Percentiles rank a stretch among this genome's conserved stretches.
Evolutionary conservation across 2,113 vertebrate species (phyloP).

Genomic region (Rana temporaria): DNA sequence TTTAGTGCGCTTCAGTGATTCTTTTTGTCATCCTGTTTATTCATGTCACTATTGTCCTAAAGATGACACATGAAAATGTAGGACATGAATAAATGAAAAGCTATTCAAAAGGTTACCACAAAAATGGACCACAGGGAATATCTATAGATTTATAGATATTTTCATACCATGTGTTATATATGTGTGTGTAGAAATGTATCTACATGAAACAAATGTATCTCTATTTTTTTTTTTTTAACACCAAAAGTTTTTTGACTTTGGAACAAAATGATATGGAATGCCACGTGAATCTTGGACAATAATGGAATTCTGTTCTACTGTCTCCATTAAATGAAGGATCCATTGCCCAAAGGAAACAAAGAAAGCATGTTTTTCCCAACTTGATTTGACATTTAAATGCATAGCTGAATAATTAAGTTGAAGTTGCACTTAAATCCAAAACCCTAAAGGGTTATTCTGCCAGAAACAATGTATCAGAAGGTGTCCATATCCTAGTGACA

Average conservation of each 20-base stretch:
- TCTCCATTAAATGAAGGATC: constrained; percentile 34
- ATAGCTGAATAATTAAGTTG: constrained; percentile 55
- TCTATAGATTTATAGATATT: neutral
- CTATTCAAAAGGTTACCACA: neutral
- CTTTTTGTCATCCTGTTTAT: neutral
- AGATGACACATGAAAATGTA: neutral
- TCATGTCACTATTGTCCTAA: neutral
- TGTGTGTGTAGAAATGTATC: neutral
- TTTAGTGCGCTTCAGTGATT: neutral
- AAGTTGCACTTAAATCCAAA: constrained; percentile 34
- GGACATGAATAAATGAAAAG: neutral
- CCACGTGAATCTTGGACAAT: constrained; percentile 6
- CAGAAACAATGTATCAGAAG: constrained; percentile 19
- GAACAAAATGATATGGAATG: neutral
- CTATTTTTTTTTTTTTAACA: neutral
- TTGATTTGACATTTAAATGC: constrained; percentile 49
- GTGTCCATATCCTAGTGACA: constrained; percentile 2
- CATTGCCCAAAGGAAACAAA: constrained; percentile 36
- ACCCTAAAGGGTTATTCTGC: constrained; percentile 37
- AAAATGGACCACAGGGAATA: neutral
- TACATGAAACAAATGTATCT: neutral
- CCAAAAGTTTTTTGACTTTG: neutral
- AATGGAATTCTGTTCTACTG: neutral
- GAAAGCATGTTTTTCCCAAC: constrained; percentile 37
- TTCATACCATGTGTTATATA: neutral